Evolutionary conservation across 2,113 vertebrate genomes (phyloP).

Genomic region (Prionailurus bengalensis): DNA sequence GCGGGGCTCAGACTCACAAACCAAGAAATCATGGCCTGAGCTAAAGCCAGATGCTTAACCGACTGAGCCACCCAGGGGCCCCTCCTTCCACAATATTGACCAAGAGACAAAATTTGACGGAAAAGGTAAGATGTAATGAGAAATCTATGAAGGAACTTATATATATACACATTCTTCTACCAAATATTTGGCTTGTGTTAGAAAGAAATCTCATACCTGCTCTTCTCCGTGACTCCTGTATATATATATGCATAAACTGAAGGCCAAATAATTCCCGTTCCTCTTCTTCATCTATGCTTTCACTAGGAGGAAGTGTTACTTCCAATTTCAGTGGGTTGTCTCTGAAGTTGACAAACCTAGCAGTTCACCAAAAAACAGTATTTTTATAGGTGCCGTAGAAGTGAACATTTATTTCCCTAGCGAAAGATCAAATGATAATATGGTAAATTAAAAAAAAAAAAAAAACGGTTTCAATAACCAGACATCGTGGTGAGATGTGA

Average conservation of each 20-base stretch:
- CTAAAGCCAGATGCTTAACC: too few relatives aligned
- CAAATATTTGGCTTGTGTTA: neutral
- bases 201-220: constrained; percentile 80
- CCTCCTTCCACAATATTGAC: neutral
- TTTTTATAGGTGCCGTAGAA: constrained; percentile 39
- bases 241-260: constrained; percentile 96
- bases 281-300: constrained; percentile 89
- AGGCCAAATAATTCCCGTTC: constrained; percentile 94
- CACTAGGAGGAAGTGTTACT: constrained; percentile 86
- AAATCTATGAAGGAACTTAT: neutral
- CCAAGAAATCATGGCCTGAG: too few relatives aligned
- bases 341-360: constrained; percentile 98
- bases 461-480: constrained; percentile 1
- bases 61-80: too few relatives aligned
- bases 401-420: neutral
- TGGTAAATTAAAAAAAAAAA: neutral
- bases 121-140: neutral
- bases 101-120: neutral
- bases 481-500: constrained; percentile 17
- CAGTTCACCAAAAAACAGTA: constrained; percentile 75
- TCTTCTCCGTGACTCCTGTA: constrained; percentile 89
- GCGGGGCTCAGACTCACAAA: too few relatives aligned
- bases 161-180: neutral
- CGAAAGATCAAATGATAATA: constrained; percentile 32
- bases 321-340: constrained; percentile 95